These are phyloP conservation scores for Mantis religiosa DNA, from an alignment of 2,888 invertebrate genomes.

Conservation along the genomic window DNA sequence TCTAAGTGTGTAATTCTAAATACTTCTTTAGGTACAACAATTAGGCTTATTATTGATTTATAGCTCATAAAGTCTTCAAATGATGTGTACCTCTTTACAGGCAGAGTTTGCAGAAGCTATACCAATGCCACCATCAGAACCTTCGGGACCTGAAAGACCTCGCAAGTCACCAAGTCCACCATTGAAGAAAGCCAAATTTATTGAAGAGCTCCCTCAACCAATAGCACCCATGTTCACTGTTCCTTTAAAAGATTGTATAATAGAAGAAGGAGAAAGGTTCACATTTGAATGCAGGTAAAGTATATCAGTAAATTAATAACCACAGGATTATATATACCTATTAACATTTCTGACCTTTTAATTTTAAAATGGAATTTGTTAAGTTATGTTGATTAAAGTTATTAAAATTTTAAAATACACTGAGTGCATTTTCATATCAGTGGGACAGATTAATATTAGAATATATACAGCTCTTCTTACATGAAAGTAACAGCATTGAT, in stretches of 20 bases:
- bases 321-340: too few relatives aligned
- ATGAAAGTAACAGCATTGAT: too few relatives aligned
- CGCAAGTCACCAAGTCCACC: slow-evolving; percentile 36
- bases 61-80: background rate
- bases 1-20: too few relatives aligned
- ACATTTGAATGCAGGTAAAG: slow-evolving; percentile 44
- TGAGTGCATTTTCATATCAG: too few relatives aligned
- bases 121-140: slow-evolving; percentile 16
- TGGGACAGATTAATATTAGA: too few relatives aligned
- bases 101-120: background rate
- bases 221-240: slow-evolving; percentile 56
- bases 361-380: too few relatives aligned
- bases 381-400: too few relatives aligned
- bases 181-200: slow-evolving; percentile 36
- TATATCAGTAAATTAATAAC: background rate
- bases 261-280: slow-evolving; percentile 61
- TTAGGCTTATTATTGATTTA: background rate
- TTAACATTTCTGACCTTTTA: too few relatives aligned
- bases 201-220: slow-evolving; percentile 38
- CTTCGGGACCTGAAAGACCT: slow-evolving; percentile 32
- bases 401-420: too few relatives aligned
- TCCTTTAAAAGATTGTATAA: slow-evolving; percentile 58
- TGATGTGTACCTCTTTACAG: background rate
- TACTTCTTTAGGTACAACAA: too few relatives aligned
- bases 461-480: too few relatives aligned